phyloP scores from a whole-genome alignment of 2,797 vertebrate species.

The Rhynchotus rufescens region DNA sequence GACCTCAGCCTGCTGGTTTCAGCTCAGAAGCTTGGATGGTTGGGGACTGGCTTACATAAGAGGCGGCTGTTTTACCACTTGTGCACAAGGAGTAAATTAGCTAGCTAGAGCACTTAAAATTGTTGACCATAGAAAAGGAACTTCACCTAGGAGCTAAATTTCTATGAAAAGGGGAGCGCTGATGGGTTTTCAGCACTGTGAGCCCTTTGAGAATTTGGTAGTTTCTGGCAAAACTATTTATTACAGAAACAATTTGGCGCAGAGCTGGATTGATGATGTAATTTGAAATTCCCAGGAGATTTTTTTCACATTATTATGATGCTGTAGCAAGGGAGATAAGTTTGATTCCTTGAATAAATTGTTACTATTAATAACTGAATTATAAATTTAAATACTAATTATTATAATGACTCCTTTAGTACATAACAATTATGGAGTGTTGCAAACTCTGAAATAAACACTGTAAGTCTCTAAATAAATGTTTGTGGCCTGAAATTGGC shows the following conservation, averaged over 20 bases:
- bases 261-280: background rate
- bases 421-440: conserved; percentile 29
- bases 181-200: background rate
- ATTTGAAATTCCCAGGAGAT: background rate
- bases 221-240: background rate
- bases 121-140: background rate
- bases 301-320: conserved; percentile 16
- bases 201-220: background rate
- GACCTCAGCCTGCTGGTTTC: background rate
- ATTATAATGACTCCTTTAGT: conserved; percentile 40
- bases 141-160: background rate
- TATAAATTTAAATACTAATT: conserved; percentile 33
- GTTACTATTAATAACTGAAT: conserved; percentile 36
- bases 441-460: conserved; percentile 49
- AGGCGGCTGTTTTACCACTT: background rate
- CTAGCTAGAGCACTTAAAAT: background rate
- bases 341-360: conserved; percentile 50
- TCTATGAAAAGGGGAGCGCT: background rate
- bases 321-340: background rate
- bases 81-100: fast-evolving
- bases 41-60: background rate
- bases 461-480: conserved; percentile 30
- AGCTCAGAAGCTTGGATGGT: background rate
- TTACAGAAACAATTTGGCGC: background rate
- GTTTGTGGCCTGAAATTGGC: background rate